phyloP scores from a whole-genome alignment of 2,797 vertebrate genomes.

The Coregonus sp. region DNA sequence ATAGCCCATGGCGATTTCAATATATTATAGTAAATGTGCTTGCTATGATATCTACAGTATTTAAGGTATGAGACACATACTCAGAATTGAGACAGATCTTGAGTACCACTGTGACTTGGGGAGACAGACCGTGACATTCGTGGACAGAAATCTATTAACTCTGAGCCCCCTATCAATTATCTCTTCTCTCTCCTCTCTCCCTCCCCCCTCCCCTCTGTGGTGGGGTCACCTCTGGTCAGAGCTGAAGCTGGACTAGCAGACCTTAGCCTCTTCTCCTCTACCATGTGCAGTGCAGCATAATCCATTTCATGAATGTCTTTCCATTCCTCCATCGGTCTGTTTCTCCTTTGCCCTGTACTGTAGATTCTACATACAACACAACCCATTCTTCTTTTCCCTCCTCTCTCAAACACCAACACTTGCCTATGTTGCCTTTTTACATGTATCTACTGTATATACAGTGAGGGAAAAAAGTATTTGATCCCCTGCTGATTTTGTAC shows the following conservation, averaged over 20 bases:
- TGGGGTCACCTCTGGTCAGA: conserved; percentile 11
- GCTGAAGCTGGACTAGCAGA: background rate
- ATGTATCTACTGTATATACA: conserved; percentile 32
- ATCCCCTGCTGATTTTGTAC: too few relatives aligned
- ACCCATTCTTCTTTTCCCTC: background rate
- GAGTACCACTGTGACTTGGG: background rate
- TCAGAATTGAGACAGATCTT: background rate
- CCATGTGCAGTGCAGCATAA: background rate
- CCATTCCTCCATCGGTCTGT: background rate
- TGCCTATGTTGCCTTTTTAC: conserved; percentile 35
- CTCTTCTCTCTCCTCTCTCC: background rate
- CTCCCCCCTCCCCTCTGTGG: background rate
- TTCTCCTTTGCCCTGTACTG: conserved; percentile 9
- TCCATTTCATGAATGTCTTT: conserved; percentile 1
- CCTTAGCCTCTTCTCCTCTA: background rate
- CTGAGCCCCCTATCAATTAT: conserved; percentile 4
- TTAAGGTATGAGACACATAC: too few relatives aligned
- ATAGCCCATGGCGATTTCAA: background rate
- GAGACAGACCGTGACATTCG: background rate
- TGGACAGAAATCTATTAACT: conserved; percentile 4
- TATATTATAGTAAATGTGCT: too few relatives aligned
- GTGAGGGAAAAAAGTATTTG: too few relatives aligned
- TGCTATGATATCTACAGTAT: too few relatives aligned
- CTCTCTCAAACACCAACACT: conserved; percentile 36
- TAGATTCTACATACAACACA: background rate